Base-by-base conservation (phyloP, 2,113 vertebrate genomes). In the Lagopus muta region DNA sequence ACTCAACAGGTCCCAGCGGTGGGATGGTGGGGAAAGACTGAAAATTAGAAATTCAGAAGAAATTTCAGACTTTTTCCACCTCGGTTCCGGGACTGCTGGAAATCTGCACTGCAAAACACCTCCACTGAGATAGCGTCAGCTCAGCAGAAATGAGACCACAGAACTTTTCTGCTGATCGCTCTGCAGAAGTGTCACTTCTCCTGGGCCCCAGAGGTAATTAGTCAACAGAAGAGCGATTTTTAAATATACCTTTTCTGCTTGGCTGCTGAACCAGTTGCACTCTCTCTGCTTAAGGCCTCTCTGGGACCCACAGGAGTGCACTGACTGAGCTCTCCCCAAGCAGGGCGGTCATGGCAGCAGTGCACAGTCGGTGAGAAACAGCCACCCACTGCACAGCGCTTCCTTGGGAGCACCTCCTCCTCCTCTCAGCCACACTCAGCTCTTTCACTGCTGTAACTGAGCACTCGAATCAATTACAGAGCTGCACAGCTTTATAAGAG, bases 161-260 rank as follows among this genome's bases (percentile, higher is more conserved):
- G 64, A 96, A 97, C 94, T 96, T 96, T 97, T 95, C 36, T 95
- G 96, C 96, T 97, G 96, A 96, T 93, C 60, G 13, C 27, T 70
- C 73, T 45, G 67, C 57, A 84, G 89, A 92, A 93, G 48, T 2
- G 0, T 70, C 65, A 8, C 80, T 93, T 83, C 72, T 88, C 52
- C 64, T 43, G 47, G 38, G 54, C 96, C 96, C 96, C 96, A 78
- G 70, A 89, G 96, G 96, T 93, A 95, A 96, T 97, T 92, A 93
- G 89, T 60, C 95, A 95, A 97, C 90, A 96, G 92, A 93, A 85
- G 55, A 86, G 90, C 86, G 83, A 86, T 86, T 96, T 94, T 96
- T 89, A 96, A 96, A 94, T 76, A 54, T n/a, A 43, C 82, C 93
- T 95, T 95, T 95, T 94, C 78, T 92, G 94, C 96, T 94, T 96